Base-by-base conservation (phyloP, 2,113 vertebrate species). In the Osmerus mordax region DNA sequence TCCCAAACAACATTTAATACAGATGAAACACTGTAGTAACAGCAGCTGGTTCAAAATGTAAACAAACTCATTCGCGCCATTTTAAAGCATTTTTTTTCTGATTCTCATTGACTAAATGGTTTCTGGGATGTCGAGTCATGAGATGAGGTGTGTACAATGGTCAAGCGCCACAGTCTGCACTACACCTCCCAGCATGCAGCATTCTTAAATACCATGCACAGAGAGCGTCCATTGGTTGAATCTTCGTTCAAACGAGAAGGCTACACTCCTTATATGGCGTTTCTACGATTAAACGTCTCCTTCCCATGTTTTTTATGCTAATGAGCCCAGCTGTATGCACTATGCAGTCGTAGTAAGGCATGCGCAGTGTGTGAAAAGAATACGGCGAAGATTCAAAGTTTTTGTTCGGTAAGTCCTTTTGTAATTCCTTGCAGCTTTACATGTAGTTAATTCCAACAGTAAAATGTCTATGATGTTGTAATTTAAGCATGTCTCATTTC, bases 331-430 rank as follows among this genome's bases (percentile, higher is more conserved):
- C 87, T 87, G 89, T 84, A 88, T 90, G 91, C 87, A 74, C 84
- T 28, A 66, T 47, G 73, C 55, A 76, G 67, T 32, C 59, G 56
- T 82, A 79, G 89, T 92, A 91, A 88, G 88, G 87, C 92, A 93
- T 93, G 92, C 91, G 92, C 90, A 92, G 82, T 90, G 41, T 13
- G 69, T 53, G 36, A 62, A 67, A 82, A 75, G 85, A 86, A 88
- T 74, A 89, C 91, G 84, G 84, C 76, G 78, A 90, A 84, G 89
- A 91, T 91, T 92, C 87, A 90, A 92, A 89, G 90, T 92, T 93
- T 93, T 89, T 87, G 85, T 89, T 83, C 88, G 81, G 92, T 92
- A 91, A 93, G 91, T 47, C 66, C 28, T 66, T 75, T 79, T 88
- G 79, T 81, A 83, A 29, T 79, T 69, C 64, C 52, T 1, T 29